A percentile compares a stretch with the other conserved stretches of the same genome.
phyloP scores from a whole-genome alignment of 2,888 invertebrate genomes.

The Euplagia quadripunctaria region DNA sequence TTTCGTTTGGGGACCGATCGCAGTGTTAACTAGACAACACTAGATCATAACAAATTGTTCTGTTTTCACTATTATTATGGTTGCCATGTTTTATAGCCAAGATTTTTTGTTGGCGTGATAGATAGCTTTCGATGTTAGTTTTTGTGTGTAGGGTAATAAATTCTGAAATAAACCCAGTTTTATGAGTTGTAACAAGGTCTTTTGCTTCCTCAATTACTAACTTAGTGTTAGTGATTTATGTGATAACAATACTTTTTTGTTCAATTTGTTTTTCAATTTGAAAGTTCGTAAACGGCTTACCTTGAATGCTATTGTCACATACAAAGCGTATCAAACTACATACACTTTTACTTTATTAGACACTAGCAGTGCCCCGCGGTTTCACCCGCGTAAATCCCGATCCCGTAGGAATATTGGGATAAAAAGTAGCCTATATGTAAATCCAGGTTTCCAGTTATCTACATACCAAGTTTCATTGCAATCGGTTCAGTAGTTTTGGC shows the following conservation, averaged over 20 bases:
- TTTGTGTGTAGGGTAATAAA: conserved; percentile 22
- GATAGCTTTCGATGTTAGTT: conserved; percentile 23
- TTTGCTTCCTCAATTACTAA: conserved; percentile 17
- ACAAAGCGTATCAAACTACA: too few relatives aligned
- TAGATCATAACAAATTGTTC: conserved; percentile 68
- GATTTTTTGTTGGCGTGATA: conserved; percentile 21
- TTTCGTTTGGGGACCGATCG: conserved; percentile 77
- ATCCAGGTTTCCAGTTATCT: too few relatives aligned
- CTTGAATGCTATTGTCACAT: neutral
- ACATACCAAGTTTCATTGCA: too few relatives aligned
- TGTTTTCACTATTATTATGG: conserved; percentile 51
- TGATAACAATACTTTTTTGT: neutral
- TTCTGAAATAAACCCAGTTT: conserved; percentile 18
- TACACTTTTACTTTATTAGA: too few relatives aligned
- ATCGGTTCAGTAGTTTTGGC: too few relatives aligned
- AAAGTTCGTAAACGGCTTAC: neutral
- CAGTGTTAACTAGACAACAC: conserved; percentile 66
- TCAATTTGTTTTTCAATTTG: neutral
- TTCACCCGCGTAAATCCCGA: too few relatives aligned
- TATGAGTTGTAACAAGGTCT: conserved; percentile 16
- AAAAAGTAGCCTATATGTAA: too few relatives aligned
- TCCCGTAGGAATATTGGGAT: too few relatives aligned
- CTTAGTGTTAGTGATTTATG: neutral
- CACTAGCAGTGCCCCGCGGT: too few relatives aligned
- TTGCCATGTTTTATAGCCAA: conserved; percentile 27